Percentiles rank a stretch among this genome's conserved stretches.
phyloP scores from a whole-genome alignment of 2,113 vertebrate species.

The Motacilla alba region DNA sequence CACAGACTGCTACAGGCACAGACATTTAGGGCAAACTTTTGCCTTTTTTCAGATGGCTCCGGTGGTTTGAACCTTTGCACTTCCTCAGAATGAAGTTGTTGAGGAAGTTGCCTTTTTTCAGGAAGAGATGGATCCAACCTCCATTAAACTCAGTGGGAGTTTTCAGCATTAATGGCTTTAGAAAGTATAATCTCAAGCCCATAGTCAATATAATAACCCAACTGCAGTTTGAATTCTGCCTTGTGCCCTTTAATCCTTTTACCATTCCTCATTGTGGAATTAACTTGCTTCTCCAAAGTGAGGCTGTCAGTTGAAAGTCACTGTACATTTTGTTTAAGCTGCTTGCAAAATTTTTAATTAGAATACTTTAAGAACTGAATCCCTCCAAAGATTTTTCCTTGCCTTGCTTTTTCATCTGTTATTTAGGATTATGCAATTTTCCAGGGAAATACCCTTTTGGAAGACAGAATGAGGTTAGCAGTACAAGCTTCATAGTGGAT shows the following conservation, averaged over 20 bases:
- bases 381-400: conserved; percentile 11
- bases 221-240: not conserved
- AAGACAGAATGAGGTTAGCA: conserved; percentile 57
- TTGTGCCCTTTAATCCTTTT: conserved; percentile 3
- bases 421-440: conserved; percentile 34
- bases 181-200: not conserved
- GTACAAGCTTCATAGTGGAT: not conserved
- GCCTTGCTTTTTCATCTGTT: not conserved
- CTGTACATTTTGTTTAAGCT: not conserved
- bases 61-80: not conserved
- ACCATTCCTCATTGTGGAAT: not conserved
- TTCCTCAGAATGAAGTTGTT: not conserved
- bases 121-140: not conserved
- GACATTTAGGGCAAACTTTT: not conserved
- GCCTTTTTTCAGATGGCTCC: not conserved
- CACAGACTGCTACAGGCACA: not conserved
- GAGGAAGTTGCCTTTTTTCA: not conserved
- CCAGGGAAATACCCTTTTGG: conserved; percentile 16
- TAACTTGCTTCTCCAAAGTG: not conserved
- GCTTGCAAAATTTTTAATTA: conserved; percentile 20
- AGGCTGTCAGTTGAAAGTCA: not conserved
- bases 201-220: not conserved
- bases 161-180: not conserved
- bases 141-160: not conserved
- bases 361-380: not conserved